phyloP scores from a whole-genome alignment of 2,113 vertebrate species.

The Apaloderma vittatum region DNA sequence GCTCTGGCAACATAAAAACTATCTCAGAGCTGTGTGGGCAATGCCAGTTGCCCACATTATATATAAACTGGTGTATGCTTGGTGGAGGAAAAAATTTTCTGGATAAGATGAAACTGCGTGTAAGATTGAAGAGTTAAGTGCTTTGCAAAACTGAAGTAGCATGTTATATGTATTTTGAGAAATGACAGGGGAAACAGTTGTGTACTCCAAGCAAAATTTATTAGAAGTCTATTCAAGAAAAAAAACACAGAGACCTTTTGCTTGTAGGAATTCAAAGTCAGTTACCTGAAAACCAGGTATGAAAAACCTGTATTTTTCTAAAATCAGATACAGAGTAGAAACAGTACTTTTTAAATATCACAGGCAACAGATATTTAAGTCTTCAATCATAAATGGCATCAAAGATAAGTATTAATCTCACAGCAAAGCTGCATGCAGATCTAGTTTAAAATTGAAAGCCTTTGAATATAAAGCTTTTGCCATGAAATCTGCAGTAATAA shows the following conservation, averaged over 20 bases:
- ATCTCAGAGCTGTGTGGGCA: neutral
- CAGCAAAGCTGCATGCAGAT: conserved; percentile 84
- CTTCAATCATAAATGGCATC: conserved; percentile 81
- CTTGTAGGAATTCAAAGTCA: conserved; percentile 84
- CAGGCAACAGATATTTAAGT: conserved; percentile 84
- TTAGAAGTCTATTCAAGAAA: conserved; percentile 89
- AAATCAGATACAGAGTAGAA: conserved; percentile 89
- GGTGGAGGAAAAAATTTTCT: neutral
- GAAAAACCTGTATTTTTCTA: conserved; percentile 79
- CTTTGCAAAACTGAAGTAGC: neutral
- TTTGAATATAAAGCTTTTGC: conserved; percentile 82
- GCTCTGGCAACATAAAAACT: neutral
- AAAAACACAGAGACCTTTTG: conserved; percentile 83
- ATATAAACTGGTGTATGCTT: neutral
- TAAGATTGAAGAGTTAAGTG: neutral
- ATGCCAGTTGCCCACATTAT: no score
- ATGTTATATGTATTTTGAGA: neutral
- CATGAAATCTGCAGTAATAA: conserved; percentile 80
- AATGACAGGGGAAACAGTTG: conserved; percentile 50
- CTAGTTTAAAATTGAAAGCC: conserved; percentile 81
- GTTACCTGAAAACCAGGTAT: conserved; percentile 80
- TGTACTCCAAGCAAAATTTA: conserved; percentile 92
- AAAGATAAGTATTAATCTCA: conserved; percentile 80
- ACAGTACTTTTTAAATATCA: conserved; percentile 84
- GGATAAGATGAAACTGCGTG: neutral